These are phyloP conservation scores for Pelodiscus sinensis DNA, from an alignment of 2,113 vertebrate species.

Conservation along the genomic window DNA sequence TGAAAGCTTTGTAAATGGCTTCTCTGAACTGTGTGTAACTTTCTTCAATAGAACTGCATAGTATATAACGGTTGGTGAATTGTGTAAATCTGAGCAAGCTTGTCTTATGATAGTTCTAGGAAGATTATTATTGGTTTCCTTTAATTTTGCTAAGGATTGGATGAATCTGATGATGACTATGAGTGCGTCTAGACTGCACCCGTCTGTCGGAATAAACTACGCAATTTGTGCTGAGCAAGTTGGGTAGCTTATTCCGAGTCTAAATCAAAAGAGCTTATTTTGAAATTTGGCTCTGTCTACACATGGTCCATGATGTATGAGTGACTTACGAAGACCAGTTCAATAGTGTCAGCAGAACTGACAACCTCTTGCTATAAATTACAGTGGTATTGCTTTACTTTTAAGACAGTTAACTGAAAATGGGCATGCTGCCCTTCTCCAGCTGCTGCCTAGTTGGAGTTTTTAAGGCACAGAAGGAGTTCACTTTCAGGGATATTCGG, in stretches of 20 bases:
- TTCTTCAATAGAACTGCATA: not conserved
- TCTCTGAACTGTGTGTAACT: not conserved
- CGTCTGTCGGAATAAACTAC: too few species aligned
- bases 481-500: not conserved
- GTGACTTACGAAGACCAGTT: not conserved
- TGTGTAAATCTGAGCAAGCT: not conserved
- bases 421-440: not conserved
- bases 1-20: not conserved
- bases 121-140: not conserved
- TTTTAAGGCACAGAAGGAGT: not conserved
- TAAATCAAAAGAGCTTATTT: too few species aligned
- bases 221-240: too few species aligned
- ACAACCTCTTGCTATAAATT: not conserved
- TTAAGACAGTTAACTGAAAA: not conserved
- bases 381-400: not conserved
- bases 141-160: not conserved
- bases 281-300: too few species aligned
- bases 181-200: too few species aligned
- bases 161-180: not conserved
- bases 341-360: not conserved
- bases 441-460: not conserved
- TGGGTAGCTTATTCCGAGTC: too few species aligned
- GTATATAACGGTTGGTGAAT: not conserved
- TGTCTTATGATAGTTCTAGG: not conserved
- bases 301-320: not conserved